Evolutionary conservation across 1,140 invertebrate species (phyloP).

Genomic region (Bradysia coprophila): DNA sequence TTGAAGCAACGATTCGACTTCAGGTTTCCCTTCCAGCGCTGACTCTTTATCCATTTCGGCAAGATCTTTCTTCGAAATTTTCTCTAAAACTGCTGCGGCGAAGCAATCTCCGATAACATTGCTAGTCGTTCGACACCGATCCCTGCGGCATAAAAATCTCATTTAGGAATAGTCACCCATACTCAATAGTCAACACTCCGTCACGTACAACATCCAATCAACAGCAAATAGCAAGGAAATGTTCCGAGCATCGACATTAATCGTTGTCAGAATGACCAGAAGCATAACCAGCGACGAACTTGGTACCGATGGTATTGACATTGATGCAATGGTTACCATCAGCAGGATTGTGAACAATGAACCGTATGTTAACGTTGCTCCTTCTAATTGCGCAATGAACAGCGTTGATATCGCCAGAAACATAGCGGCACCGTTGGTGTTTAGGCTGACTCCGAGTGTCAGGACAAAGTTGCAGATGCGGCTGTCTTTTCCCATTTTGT

Average conservation of each 20-base stretch:
- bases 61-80: constrained; percentile 62
- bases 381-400: constrained; percentile 86
- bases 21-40: not conserved
- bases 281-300: constrained; percentile 80
- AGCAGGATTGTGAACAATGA: constrained; percentile 67
- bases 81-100: constrained; percentile 66
- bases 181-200: no score
- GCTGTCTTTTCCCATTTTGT: constrained; percentile 72
- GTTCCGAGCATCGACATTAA: constrained; percentile 61
- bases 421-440: constrained; percentile 87
- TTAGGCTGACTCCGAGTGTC: constrained; percentile 80
- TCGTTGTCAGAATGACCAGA: constrained; percentile 66
- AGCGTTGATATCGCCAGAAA: constrained; percentile 77
- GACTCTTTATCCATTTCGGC: constrained; percentile 42
- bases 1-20: no score
- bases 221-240: constrained; percentile 72
- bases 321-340: constrained; percentile 76
- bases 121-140: constrained; percentile 70
- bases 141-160: no score
- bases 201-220: constrained; percentile 86
- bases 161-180: no score
- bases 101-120: constrained; percentile 81
- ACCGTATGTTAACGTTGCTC: constrained; percentile 53
- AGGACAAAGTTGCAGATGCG: constrained; percentile 81
- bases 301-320: constrained; percentile 84